Evolutionary conservation across 2,113 vertebrate genomes (phyloP).

Genomic region (Theristicus caerulescens): DNA sequence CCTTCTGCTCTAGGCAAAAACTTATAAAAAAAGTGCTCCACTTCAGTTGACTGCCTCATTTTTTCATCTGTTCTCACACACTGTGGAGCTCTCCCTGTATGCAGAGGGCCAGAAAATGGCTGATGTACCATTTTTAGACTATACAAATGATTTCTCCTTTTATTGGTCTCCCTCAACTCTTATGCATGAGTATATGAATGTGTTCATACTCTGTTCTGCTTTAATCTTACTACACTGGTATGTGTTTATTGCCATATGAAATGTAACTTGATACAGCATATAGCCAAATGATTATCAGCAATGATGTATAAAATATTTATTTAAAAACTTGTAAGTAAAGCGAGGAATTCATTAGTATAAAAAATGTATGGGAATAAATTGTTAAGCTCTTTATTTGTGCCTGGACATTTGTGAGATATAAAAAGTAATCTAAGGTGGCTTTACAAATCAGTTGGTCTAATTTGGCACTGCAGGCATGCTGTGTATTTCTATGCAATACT

Average conservation of each 20-base stretch:
- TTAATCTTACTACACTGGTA: neutral
- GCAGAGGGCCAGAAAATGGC: neutral
- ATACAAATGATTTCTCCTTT: neutral
- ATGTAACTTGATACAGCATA: neutral
- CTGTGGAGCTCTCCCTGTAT: neutral
- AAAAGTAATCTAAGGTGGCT: neutral
- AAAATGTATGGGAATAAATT: neutral
- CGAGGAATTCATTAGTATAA: neutral
- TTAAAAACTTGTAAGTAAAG: neutral
- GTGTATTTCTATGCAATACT: neutral
- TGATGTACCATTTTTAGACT: neutral
- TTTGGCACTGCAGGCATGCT: neutral
- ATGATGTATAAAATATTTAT: neutral
- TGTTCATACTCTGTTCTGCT: neutral
- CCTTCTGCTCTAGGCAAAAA: neutral
- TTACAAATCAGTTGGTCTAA: slow-evolving; percentile 1
- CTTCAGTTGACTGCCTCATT: neutral
- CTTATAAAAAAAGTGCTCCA: neutral
- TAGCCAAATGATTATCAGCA: neutral
- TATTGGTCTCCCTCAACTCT: neutral
- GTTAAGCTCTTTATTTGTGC: neutral
- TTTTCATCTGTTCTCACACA: neutral
- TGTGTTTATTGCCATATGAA: neutral
- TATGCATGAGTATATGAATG: neutral
- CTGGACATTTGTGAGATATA: neutral